Conservation (phyloP, 2,888 invertebrate genomes). For the Sesia bembeciformis region DNA sequence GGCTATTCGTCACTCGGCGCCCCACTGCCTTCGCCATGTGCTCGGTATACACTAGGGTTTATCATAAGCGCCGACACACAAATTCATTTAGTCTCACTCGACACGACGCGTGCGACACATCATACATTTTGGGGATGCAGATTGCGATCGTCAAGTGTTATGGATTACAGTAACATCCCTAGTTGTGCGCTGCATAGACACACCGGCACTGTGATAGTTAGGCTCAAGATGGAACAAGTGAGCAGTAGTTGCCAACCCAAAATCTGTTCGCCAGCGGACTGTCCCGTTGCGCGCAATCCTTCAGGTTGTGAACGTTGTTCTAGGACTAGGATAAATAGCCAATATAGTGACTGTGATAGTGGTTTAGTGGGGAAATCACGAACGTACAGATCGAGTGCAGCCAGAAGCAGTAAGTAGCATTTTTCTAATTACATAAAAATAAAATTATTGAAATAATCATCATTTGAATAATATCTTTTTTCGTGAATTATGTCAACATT, state of each 20-base stretch:
- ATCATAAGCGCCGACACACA: slow-evolving; percentile 60
- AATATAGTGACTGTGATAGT: slow-evolving; percentile 69
- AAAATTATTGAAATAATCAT: too few species aligned
- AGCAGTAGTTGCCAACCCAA: slow-evolving; percentile 24
- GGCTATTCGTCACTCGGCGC: slow-evolving; percentile 43
- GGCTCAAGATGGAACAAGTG: slow-evolving; percentile 46
- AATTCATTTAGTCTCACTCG: slow-evolving; percentile 65
- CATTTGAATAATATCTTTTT: too few species aligned
- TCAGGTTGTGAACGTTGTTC: slow-evolving; percentile 55
- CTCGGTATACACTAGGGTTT: slow-evolving; percentile 44
- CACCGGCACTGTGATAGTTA: slow-evolving; percentile 55
- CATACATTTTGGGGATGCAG: slow-evolving; percentile 56
- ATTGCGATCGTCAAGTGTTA: slow-evolving; percentile 43
- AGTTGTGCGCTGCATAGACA: slow-evolving; percentile 50
- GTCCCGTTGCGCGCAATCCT: slow-evolving; percentile 28
- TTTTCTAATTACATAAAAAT: neutral
- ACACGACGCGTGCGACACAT: slow-evolving; percentile 57
- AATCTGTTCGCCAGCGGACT: slow-evolving; percentile 21
- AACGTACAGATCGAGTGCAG: slow-evolving; percentile 47
- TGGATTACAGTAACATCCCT: slow-evolving; percentile 58
- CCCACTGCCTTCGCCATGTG: slow-evolving; percentile 49
- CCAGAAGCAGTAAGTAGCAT: slow-evolving; percentile 56
- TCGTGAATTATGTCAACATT: too few species aligned
- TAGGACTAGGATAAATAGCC: slow-evolving; percentile 58
- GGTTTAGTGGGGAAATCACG: slow-evolving; percentile 48